Base-by-base conservation (phyloP, 2,113 vertebrate genomes). In the Steatornis caripensis region DNA sequence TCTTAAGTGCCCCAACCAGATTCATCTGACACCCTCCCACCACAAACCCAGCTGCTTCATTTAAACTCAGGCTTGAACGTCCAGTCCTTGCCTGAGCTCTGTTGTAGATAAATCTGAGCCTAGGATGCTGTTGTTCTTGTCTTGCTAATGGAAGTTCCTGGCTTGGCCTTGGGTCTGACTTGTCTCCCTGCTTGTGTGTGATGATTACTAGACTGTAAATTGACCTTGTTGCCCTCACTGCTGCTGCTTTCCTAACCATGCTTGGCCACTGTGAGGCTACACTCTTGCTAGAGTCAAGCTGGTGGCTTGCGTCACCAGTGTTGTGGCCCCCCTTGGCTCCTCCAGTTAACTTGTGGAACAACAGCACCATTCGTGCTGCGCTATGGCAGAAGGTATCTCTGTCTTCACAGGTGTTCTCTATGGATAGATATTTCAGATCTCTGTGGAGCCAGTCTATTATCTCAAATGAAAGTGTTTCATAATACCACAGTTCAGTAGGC, bases 381-480 rank as follows among this genome's bases (percentile, higher is more conserved):
- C 26, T 49, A 45, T 30, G 37, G n/a, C 17, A 45, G 16, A 29
- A 71, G 32, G 10, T 88, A 49, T 57, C 65, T 95, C 79, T 94
- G 74, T 68, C 64, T 75, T n/a, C 46, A 34, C 54, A 88, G 87
- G 82, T 89, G 79, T 84, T 88, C n/a, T n/a, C n/a, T 90, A 92
- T 87, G 62, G 66, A 91, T 84, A 55, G 71, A 89, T 72, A 87
- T 58, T 74, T 94, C 32, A 51, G 84, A 93, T 94, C 43, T 91
- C 78, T 77, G 48, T 85, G 71, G 95, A 96, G 89, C 81, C 81
- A 93, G 83, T 75, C 84, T 65, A 53, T 94, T 94, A 84, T 78
- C 51, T 41, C 30, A 92, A 30, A 4, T 66, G n/a, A 34, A 91
- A 58, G 5, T 69, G 10, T 65, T 45, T 71, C 53, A 41, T 60